Evolutionary conservation across 2,113 vertebrate species (phyloP).

Genomic region (Ceyx cyanopectus): DNA sequence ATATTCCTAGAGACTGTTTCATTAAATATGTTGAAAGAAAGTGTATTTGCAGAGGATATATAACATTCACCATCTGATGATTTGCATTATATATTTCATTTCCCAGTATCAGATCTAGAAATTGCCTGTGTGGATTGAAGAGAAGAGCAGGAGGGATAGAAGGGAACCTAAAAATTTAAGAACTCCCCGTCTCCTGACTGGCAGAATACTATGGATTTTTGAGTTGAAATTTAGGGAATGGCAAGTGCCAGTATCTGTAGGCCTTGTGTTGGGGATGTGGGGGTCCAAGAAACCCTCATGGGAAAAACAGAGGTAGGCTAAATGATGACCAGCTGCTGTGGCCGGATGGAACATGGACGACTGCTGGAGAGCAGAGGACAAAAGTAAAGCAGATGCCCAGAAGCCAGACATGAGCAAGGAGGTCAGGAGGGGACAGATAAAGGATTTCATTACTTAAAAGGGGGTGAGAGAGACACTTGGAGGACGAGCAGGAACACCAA

Average conservation of each 20-base stretch:
- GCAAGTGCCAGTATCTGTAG: not conserved
- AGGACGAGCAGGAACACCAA: slow-evolving; percentile 13
- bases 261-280: not conserved
- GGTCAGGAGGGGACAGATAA: slow-evolving; percentile 49
- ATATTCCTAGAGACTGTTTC: not conserved
- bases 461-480: not conserved
- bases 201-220: not conserved
- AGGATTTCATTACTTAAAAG: slow-evolving; percentile 52
- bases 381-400: slow-evolving; percentile 16
- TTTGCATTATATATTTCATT: not conserved
- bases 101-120: not conserved
- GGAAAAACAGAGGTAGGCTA: not conserved
- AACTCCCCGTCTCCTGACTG: not conserved
- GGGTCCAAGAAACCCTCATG: not conserved
- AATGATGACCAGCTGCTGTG: rapidly evolving
- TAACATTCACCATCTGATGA: not conserved
- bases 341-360: not conserved
- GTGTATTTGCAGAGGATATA: not conserved
- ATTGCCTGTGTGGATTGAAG: not conserved
- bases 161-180: not conserved
- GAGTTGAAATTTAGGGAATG: not conserved
- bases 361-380: not conserved
- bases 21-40: slow-evolving; percentile 36
- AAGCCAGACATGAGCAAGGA: not conserved
- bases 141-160: not conserved